Evolutionary conservation across 2,888 invertebrate genomes (phyloP), one percentile per base, ranked within the genome.

Genomic region (Taphrorychus bicolor): DNA sequence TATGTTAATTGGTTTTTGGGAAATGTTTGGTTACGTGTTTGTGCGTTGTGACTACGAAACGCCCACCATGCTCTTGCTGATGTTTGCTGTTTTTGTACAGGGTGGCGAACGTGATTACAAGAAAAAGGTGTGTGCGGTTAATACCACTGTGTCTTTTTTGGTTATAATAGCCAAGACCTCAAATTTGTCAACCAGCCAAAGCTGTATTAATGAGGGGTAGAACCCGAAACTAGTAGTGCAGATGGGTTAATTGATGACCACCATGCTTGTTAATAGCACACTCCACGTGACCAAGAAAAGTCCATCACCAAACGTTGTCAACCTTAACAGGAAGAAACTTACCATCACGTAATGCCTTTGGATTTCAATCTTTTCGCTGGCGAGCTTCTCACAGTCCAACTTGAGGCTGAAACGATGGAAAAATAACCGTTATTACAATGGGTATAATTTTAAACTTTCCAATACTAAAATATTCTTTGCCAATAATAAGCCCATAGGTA

Each of bases 311-410:
- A n/a, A n/a, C n/a, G n/a, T n/a, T n/a, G n/a, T n/a, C n/a, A n/a
- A n/a, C n/a, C n/a, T n/a, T n/a, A n/a, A n/a, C n/a, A n/a, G n/a
- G n/a, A n/a, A n/a, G n/a, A n/a, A n/a, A 74, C 89, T 90, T 87
- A 97, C 97, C 97, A 98, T 97, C 78, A 97, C 97, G 87, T 97
- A 98, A 88, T 98, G 97, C 84, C 98, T 88, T 85, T 98, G 97
- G 92, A 98, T 96, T 87, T 97, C 97, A 77, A 97, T 97, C 87
- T 98, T 98, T 85, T 98, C 98, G 84, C 92, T 93, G 73, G 94
- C 95, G 83, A 98, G 85, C 85, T 98, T 98, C 84, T 98, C 98
- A 86, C 96, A 95, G 87, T 98, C 98, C 85, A 97, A 88, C 87
- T 97, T 97, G 81, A 97, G 87, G 84, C 97, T 97, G 89, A 69